Base-by-base conservation (phyloP, 2,888 invertebrate genomes). In the Gryllus longicercus region DNA sequence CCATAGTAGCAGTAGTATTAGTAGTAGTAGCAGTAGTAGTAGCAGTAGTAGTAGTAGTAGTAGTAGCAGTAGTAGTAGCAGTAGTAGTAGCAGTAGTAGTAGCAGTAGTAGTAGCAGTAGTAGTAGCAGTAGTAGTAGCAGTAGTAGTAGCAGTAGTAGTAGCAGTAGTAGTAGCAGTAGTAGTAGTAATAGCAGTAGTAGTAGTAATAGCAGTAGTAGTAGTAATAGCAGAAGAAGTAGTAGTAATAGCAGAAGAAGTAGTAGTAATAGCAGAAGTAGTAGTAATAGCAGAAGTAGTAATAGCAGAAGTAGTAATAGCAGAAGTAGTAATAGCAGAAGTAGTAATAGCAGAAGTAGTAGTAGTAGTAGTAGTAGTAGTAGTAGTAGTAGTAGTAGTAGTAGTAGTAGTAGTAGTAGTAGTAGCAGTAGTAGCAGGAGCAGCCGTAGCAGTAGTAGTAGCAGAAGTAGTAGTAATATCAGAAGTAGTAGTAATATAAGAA, bases 91-190 rank as follows among this genome's bases (percentile, higher is more conserved):
- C 75, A 75, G 21, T 75, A 75, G 2, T 2, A 75, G 2, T 75
- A 75, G n/a, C n/a, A n/a, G 2, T 21, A 75, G 75, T 75, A 75
- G 21, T 21, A 75, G 75, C 21, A 75, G 75, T 21, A 75, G 75
- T 75, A 75, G 75, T 75, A 75, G 21, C 2, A 75, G 75, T 21
- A 75, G 75, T 21, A 75, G 75, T 75, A n/a, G n/a, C n/a, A n/a
- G 75, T 21, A 75, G 75, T 75, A 75, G 75, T 75, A 75, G 21
- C 2, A 75, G 75, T 21, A 75, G 75, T 21, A 75, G 75, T 75
- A n/a, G n/a, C n/a, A n/a, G 75, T 21, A 75, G 75, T 75, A 75
- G 75, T 75, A 75, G 21, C 2, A 75, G 75, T 21, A 75, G 75
- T 21, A 75, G 75, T 75, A 75, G 2, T 2, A 75, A 23, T 75